These are phyloP conservation scores for Leptinotarsa defecta DNA, from an alignment of 1,140 invertebrate species.

Conservation along the genomic window DNA sequence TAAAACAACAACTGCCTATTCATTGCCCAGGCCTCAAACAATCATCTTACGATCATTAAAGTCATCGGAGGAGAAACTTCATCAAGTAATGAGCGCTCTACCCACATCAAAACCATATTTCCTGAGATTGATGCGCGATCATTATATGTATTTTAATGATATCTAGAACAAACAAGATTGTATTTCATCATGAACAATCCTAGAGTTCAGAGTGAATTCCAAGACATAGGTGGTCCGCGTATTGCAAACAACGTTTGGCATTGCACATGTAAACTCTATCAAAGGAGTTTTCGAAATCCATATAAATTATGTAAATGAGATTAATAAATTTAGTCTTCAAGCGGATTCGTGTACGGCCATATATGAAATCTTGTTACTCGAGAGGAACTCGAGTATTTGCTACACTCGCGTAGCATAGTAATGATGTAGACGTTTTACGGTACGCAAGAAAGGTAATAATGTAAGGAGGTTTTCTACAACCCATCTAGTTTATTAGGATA, in stretches of 20 bases:
- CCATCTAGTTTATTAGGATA: neutral
- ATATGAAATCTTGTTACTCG: constrained; percentile 14
- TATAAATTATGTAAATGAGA: constrained; percentile 26
- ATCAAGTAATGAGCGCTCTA: too few species aligned
- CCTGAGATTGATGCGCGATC: too few species aligned
- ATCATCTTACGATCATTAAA: too few species aligned
- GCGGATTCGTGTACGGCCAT: constrained; percentile 14
- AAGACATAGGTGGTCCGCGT: constrained; percentile 20
- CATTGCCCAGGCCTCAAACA: too few species aligned
- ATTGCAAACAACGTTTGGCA: neutral
- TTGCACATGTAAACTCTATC: constrained; percentile 15
- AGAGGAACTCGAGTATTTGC: neutral
- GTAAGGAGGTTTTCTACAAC: neutral
- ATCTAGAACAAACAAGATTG: too few species aligned
- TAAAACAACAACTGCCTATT: too few species aligned
- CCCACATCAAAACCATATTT: too few species aligned
- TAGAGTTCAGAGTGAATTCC: neutral
- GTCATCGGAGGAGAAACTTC: too few species aligned
- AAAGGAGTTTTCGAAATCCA: constrained; percentile 26
- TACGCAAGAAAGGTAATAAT: constrained; percentile 4
- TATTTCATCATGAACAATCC: too few species aligned
- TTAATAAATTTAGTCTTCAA: constrained; percentile 23
- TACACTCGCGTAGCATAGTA: neutral
- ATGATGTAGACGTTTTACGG: constrained; percentile 5
- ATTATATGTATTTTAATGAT: too few species aligned